phyloP scores from a whole-genome alignment of 2,113 vertebrate genomes.

The Seriola quinqueradiata region DNA sequence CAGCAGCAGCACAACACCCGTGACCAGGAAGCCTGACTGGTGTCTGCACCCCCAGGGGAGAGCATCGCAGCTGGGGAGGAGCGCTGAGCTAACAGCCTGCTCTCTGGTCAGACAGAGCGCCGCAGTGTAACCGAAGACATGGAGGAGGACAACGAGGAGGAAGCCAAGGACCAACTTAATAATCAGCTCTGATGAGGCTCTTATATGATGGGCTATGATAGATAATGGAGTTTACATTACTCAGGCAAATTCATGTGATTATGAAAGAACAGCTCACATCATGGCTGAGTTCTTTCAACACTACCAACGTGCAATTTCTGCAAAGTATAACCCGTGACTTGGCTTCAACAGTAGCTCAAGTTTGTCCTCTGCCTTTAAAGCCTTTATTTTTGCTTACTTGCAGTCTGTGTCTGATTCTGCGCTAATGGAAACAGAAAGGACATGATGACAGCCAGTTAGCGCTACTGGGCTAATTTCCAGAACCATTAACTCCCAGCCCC shows the following conservation, averaged over 20 bases:
- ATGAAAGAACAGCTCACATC: background rate
- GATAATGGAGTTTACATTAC: background rate
- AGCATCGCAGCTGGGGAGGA: conserved; percentile 48
- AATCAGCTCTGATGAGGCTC: conserved; percentile 9
- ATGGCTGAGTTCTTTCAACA: too few species aligned
- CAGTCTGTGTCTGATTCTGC: background rate
- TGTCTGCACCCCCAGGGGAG: conserved; percentile 44
- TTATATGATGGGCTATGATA: background rate
- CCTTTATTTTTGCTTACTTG: conserved; percentile 2
- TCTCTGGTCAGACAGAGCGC: conserved; percentile 30
- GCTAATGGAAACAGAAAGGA: background rate
- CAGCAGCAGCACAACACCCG: conserved; percentile 43
- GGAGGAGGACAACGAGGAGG: conserved; percentile 10
- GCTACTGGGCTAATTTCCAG: conserved; percentile 24
- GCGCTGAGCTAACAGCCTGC: conserved; percentile 38
- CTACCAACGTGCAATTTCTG: too few species aligned
- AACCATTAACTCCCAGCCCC: conserved; percentile 35
- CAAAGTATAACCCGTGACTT: background rate
- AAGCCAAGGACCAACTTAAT: background rate
- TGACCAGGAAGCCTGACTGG: conserved; percentile 55
- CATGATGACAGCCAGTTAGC: background rate
- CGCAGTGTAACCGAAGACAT: conserved; percentile 43
- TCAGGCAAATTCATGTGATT: background rate
- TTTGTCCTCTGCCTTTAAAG: background rate
- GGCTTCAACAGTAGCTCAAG: background rate